Evolutionary conservation across 2,797 vertebrate species (phyloP), one percentile per base, ranked within the genome.

Genomic region (Tangara arthus): DNA sequence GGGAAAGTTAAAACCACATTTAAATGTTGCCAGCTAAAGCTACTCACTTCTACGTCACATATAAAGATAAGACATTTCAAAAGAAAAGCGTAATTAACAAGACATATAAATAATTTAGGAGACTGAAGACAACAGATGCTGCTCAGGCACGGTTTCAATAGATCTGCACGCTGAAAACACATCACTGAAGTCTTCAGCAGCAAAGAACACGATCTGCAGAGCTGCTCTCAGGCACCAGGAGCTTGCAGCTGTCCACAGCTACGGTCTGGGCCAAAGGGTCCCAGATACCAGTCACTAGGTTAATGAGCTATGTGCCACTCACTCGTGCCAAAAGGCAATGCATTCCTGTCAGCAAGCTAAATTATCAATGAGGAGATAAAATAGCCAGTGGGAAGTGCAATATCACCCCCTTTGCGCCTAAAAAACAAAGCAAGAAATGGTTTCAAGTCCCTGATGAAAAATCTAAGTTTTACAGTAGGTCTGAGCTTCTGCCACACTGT

Each of bases 381-480:
- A 82, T 20, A 86, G 59, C 4, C 11, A 82, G 16, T 50, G 12
- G 17, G 66, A 85, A 71, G 13, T 20, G 8, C 3, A 30, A 7
- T 42, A 32, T 32, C 42, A 42, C 2, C 8, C 10, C 76, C 18
- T 61, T 21, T 11, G 5, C 4, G 15, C 26, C 11, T 30, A 20
- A 56, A 64, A 81, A 44, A 5, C 0, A 15, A 14, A 41, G 12
- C 14, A 72, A 77, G 76, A 63, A 59, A 30, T 14, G 0, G 27
- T 60, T 80, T 63, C 20, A 35, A 6, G 69, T 59, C 21, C 28
- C 22, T 59, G 41, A 47, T 4, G 26, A 63, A 90, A 89, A 87
- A 35, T 17, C 0, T 2, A 15, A 32, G 11, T 46, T 73, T 89
- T 60, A 27, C 42, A 22, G 3, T 3, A 7, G 0, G 4, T 53